Base-by-base conservation (phyloP, 2,888 invertebrate species). In the Nomada lathburiana region DNA sequence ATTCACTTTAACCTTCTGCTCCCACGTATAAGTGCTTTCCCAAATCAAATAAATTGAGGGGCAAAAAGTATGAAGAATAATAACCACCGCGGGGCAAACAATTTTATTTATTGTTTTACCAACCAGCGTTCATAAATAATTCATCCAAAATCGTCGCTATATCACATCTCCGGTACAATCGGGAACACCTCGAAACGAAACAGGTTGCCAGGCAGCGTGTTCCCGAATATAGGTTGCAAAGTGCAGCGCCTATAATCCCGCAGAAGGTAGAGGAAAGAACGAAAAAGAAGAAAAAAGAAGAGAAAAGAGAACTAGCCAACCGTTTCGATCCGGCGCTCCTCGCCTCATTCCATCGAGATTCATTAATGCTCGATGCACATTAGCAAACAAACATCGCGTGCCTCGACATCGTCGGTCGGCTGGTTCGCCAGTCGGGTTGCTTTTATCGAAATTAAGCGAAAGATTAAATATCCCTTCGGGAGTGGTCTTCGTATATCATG, bases 401-500 rank as follows among this genome's bases (percentile, higher is more conserved):
- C 60, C 68, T 68, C 57, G 71, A 73, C 64, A 82, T 76, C 78
- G 64, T 76, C 75, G 74, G 53, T 70, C 71, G 44, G 26, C 74
- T 50, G 57, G 53, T 62, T 77, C 74, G 29, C 57, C 26, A 23
- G n/a, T n/a, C 42, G 52, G 47, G 57, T 50, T 11, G 83, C 83
- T 83, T 83, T 83, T 83, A 83, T 83, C 83, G 83, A 77, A 83
- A 83, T 83, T 83, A 82, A 83, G 82, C 83, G 83, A 83, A 77
- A 82, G 83, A 82, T 82, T 81, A 82, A 82, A 82, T 76, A 76
- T 82, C 69, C 82, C 68, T 50, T 59, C 70, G 70, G 67, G 71
- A 77, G 36, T 42, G 69, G 65, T 60, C 68, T 60, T 72, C 63
- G 59, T 71, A 29, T 57, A 55, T 50, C 57, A 53, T 18, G 42